A percentile compares a stretch with the other conserved stretches of the same genome.
These are phyloP conservation scores for Callochromis pleurospilus DNA, from an alignment of 2,113 vertebrate species.

Conservation along the genomic window DNA sequence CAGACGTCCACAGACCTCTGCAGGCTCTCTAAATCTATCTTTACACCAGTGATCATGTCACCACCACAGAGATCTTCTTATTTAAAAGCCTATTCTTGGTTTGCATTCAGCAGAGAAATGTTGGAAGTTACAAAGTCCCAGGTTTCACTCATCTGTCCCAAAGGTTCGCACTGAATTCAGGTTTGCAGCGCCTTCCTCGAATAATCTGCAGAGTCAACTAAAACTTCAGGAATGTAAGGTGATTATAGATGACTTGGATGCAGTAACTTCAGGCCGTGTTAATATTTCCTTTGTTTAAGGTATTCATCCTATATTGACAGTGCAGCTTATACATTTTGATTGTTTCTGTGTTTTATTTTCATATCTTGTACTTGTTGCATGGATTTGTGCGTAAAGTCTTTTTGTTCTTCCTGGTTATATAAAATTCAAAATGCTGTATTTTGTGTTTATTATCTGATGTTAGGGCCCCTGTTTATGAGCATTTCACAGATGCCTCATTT, in stretches of 20 bases:
- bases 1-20: neutral
- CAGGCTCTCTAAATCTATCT: neutral
- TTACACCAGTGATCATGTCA: neutral
- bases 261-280: neutral
- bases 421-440: neutral
- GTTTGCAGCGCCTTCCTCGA: neutral
- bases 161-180: neutral
- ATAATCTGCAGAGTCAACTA: neutral
- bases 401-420: neutral
- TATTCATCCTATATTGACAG: neutral
- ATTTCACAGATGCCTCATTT: neutral
- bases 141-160: neutral
- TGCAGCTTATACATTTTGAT: neutral
- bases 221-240: neutral
- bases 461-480: neutral
- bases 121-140: neutral
- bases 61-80: neutral
- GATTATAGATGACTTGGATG: neutral
- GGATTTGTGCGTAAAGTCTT: neutral
- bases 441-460: neutral
- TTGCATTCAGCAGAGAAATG: neutral
- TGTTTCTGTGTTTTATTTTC: neutral
- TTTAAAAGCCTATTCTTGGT: neutral
- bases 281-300: neutral
- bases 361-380: neutral